These are phyloP conservation scores for Argyra leucocephala DNA, from an alignment of 2,888 invertebrate genomes.

Conservation along the genomic window DNA sequence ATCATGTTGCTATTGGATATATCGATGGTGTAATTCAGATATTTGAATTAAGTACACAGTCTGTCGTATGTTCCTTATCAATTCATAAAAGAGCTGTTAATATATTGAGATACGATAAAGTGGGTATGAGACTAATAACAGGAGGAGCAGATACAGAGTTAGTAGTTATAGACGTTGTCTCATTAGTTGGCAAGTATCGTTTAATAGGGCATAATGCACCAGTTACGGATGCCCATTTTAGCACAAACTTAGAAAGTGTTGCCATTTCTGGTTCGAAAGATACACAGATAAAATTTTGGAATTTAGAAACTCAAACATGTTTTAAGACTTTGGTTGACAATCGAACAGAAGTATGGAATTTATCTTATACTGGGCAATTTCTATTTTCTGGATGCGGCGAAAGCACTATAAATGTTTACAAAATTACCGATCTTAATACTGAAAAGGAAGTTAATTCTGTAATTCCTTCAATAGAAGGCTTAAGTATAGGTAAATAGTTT, in stretches of 20 bases:
- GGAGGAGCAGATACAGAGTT: slow-evolving; percentile 85
- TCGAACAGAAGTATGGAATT: slow-evolving; percentile 80
- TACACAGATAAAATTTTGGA: slow-evolving; percentile 94
- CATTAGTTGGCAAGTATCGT: slow-evolving; percentile 80
- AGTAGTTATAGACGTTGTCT: slow-evolving; percentile 88
- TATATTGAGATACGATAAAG: slow-evolving; percentile 68
- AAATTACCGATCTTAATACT: slow-evolving; percentile 51
- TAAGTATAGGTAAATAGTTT: slow-evolving; percentile 23
- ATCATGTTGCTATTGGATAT: slow-evolving; percentile 83
- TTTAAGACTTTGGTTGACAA: slow-evolving; percentile 90
- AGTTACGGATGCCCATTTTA: slow-evolving; percentile 71
- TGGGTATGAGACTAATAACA: slow-evolving; percentile 77
- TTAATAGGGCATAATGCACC: slow-evolving; percentile 86
- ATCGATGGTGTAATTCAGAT: slow-evolving; percentile 78
- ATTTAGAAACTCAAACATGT: slow-evolving; percentile 87
- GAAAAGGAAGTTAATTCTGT: slow-evolving; percentile 47
- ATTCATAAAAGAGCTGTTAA: slow-evolving; percentile 83
- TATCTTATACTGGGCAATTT: slow-evolving; percentile 67
- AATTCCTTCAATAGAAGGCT: slow-evolving; percentile 40
- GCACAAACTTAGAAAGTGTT: slow-evolving; percentile 49
- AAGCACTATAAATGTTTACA: slow-evolving; percentile 76
- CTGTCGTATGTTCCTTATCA: slow-evolving; percentile 52
- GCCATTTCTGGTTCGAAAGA: slow-evolving; percentile 83
- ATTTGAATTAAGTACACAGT: slow-evolving; percentile 64
- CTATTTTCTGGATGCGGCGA: slow-evolving; percentile 84